Conservation (phyloP, 2,797 vertebrate species). For the Molossus molossus region DNA sequence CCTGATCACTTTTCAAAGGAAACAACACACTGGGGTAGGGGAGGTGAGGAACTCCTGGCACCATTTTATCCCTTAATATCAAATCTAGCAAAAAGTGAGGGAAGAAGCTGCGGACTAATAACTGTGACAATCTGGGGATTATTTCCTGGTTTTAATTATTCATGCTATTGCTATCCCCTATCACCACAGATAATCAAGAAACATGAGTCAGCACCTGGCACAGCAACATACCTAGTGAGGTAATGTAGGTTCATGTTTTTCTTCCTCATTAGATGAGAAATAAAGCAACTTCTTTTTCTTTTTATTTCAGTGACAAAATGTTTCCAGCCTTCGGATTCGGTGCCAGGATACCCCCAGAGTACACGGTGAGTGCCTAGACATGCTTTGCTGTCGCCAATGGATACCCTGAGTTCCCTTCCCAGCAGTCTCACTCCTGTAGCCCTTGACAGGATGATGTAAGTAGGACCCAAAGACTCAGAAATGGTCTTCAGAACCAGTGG, state of each 20-base stretch:
- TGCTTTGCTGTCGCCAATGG: not conserved
- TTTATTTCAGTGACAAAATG: slow-evolving; percentile 97
- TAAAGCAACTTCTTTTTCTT: slow-evolving; percentile 63
- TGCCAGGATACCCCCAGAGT: slow-evolving; percentile 98
- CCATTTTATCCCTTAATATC: slow-evolving; percentile 20
- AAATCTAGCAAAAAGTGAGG: slow-evolving; percentile 11
- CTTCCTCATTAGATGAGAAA: slow-evolving; percentile 50
- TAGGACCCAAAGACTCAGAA: not conserved
- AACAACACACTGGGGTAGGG: not conserved
- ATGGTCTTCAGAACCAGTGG: not conserved
- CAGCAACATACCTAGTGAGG: not conserved
- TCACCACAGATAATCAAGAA: slow-evolving; percentile 13
- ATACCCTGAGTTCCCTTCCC: not conserved
- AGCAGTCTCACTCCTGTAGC: not conserved
- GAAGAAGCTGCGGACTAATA: not conserved
- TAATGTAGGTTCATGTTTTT: not conserved
- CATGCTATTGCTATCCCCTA: not conserved
- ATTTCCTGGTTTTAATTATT: slow-evolving; percentile 49
- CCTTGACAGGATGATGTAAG: not conserved
- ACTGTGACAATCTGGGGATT: not conserved
- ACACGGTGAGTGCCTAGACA: slow-evolving; percentile 93
- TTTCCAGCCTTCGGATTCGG: slow-evolving; percentile 99
- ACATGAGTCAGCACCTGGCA: slow-evolving; percentile 2
- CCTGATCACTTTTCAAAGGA: slow-evolving; percentile 6
- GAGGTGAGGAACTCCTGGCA: not conserved